A percentile compares a stretch with the other conserved stretches of the same genome.
Conservation (phyloP, 2,797 vertebrate species). For the Carcharodon carcharias region DNA sequence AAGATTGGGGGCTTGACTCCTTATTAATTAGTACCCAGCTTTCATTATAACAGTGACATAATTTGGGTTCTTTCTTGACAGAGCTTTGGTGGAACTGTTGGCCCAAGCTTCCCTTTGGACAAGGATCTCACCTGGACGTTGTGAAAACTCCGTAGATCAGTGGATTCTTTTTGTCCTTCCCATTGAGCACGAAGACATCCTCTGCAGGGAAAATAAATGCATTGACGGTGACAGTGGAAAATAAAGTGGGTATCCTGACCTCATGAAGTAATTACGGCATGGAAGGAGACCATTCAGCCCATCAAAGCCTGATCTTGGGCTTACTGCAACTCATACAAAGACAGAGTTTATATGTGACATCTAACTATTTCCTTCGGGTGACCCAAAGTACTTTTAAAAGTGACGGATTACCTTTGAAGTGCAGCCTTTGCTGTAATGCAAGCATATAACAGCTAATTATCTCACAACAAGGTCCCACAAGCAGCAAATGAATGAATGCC, state of each 20-base stretch:
- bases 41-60: background rate
- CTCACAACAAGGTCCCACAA: background rate
- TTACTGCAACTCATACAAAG: background rate
- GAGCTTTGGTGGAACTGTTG: background rate
- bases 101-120: background rate
- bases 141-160: conserved; percentile 71
- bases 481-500: background rate
- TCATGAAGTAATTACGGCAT: background rate
- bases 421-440: background rate
- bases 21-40: background rate
- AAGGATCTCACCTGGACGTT: conserved; percentile 60
- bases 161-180: conserved; percentile 70
- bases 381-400: background rate
- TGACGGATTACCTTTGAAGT: background rate
- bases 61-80: background rate
- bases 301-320: background rate
- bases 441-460: background rate
- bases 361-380: background rate
- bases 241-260: background rate
- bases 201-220: conserved; percentile 49
- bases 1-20: background rate
- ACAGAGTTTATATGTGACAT: background rate
- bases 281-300: background rate
- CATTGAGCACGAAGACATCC: conserved; percentile 66
- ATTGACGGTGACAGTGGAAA: background rate